Base-by-base conservation (phyloP, 2,113 vertebrate species). In the Pimephales promelas region DNA sequence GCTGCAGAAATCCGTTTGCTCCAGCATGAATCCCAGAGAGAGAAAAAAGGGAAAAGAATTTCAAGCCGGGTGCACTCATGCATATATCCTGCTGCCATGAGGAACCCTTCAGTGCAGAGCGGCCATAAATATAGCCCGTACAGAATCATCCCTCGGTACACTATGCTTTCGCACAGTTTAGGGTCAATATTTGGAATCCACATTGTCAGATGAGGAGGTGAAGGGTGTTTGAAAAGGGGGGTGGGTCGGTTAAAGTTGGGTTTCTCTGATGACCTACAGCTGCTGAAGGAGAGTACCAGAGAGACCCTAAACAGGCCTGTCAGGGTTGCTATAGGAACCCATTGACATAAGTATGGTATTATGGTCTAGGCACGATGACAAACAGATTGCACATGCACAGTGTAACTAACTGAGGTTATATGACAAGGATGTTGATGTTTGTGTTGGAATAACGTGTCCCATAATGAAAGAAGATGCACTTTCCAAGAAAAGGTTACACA, bases 341-440 rank as follows among this genome's bases (percentile, higher is more conserved):
- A 70, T 4, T 64, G 43, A 34, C 31, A 24, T 14, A 24, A 77
- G 74, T 61, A 20, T 20, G n/a, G 34, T 54, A 66, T 68, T 81
- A 59, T 81, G 31, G 82, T 18, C 26, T 79, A 59, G 24, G 28
- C 36, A 20, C 14, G 34, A 20, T 5, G 43, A 73, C 26, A n/a
- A 79, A 18, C 31, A 7, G 2, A 34, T 64, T 52, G 28, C 18
- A 85, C 76, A 89, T 22, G 71, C 79, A 81, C 82, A 36, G 91
- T 86, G 71, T 94, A 90, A 94, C 90, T 90, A 93, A 28, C 28
- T 93, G 89, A 90, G 90, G 95, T 94, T 94, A 94, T 94, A 90
- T 92, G 87, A 91, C 85, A 85, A 78, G 26, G 70, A 28, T 68
- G 34, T 40, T 68, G 64, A n/a, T 11, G 34, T 40, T 71, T 45